Conservation (phyloP, 2,113 vertebrate genomes). For the Siniperca knerii region DNA sequence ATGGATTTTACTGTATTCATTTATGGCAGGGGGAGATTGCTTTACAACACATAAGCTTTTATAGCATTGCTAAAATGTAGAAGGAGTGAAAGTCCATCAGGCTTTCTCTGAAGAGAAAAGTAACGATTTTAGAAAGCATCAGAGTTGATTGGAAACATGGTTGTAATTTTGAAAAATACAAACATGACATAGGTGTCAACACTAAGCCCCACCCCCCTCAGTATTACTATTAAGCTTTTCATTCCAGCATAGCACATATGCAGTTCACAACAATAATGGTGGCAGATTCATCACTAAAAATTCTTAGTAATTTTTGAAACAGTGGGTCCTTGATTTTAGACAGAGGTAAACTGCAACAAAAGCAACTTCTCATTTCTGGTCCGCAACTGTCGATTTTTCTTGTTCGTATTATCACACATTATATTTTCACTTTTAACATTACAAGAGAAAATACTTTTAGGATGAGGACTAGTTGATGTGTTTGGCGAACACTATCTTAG, state of each 20-base stretch:
- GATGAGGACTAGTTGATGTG: too few relatives aligned
- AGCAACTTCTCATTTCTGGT: background rate
- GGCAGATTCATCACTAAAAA: too few relatives aligned
- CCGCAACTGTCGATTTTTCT: background rate
- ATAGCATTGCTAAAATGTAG: background rate
- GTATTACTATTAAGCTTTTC: too few relatives aligned
- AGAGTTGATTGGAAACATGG: background rate
- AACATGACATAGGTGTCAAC: too few relatives aligned
- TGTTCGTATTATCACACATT: too few relatives aligned
- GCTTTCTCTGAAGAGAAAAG: background rate
- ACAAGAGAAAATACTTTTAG: too few relatives aligned
- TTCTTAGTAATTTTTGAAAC: background rate
- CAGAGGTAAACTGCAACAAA: background rate
- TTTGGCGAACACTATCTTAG: too few relatives aligned
- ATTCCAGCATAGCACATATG: too few relatives aligned
- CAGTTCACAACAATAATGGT: too few relatives aligned
- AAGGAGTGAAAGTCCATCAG: background rate
- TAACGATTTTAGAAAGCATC: background rate
- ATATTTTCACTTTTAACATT: too few relatives aligned
- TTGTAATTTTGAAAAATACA: background rate
- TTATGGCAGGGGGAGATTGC: background rate
- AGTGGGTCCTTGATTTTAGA: background rate
- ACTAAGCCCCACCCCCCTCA: too few relatives aligned
- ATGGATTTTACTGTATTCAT: conserved; percentile 2
- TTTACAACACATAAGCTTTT: background rate